Evolutionary conservation across 2,888 invertebrate species (phyloP).

Genomic region (Diabrotica balteata): DNA sequence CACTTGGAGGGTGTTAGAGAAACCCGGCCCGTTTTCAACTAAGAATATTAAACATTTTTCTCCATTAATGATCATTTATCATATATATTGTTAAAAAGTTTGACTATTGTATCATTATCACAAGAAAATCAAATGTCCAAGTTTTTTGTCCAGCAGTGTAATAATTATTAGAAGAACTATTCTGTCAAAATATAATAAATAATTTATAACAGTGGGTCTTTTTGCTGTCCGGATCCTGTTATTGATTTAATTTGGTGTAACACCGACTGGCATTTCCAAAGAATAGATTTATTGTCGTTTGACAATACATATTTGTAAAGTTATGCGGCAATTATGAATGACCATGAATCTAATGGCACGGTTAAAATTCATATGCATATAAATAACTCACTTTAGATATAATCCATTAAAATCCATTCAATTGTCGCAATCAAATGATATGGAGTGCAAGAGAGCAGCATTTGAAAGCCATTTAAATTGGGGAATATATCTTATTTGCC

Average conservation of each 20-base stretch:
- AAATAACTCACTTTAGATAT: slow-evolving; percentile 42
- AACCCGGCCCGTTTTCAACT: too few relatives aligned
- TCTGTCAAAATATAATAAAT: background rate
- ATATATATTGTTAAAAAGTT: too few relatives aligned
- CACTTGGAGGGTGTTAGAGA: too few relatives aligned
- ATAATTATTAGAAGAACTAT: too few relatives aligned
- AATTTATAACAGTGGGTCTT: slow-evolving; percentile 3
- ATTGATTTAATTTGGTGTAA: slow-evolving; percentile 14
- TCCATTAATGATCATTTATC: too few relatives aligned
- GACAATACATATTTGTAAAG: slow-evolving; percentile 49
- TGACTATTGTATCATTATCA: too few relatives aligned
- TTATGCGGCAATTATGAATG: slow-evolving; percentile 47
- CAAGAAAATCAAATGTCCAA: too few relatives aligned
- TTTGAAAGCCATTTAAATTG: background rate
- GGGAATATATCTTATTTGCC: background rate
- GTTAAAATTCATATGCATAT: slow-evolving; percentile 48
- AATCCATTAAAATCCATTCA: slow-evolving; percentile 44
- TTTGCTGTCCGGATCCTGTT: slow-evolving; percentile 4
- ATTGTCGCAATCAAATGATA: slow-evolving; percentile 37
- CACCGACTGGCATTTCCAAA: slow-evolving; percentile 34
- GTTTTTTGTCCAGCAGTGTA: too few relatives aligned
- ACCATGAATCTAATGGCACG: slow-evolving; percentile 45
- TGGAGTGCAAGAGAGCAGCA: slow-evolving; percentile 3
- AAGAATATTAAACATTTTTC: too few relatives aligned
- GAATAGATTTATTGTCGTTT: slow-evolving; percentile 48